Evolutionary conservation across 2,888 invertebrate species (phyloP), one percentile per base, ranked within the genome.

Genomic region (Zeuzera pyrina): DNA sequence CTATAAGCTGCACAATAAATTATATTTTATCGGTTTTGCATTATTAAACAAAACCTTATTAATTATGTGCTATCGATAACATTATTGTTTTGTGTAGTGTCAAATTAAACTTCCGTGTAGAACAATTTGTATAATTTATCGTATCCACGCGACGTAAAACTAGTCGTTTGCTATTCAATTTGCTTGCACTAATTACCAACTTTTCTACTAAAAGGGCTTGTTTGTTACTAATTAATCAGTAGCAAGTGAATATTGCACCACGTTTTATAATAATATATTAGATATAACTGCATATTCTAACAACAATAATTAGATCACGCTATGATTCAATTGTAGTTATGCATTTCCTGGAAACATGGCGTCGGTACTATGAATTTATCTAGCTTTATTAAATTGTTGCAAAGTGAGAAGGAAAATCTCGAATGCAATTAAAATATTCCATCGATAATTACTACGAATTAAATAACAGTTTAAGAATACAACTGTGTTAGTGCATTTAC

Each of bases 311-410:
- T 44, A 43, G 50, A 47, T 42, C 52, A 50, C 48, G 45, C 50
- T 42, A 47, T 47, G 52, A 53, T 49, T 56, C 51, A 53, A 57
- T 59, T 57, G n/a, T n/a, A n/a, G n/a, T n/a, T n/a, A 49, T 51
- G 37, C 42, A 46, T 53, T 63, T 64, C 61, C 63, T 50, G 57
- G 57, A 58, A 63, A 57, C 47, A 49, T 38, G 36, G 35, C 24
- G 37, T 38, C 42, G 36, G 41, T 53, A 54, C 49, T 33, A 41
- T 47, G 50, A 62, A 62, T 51, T 58, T 57, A 56, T 54, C 56
- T 50, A 36, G 36, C 48, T 40, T n/a, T 42, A 43, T 49, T 43
- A 45, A 47, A 31, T 8, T 19, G 19, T 19, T 19, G 19, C 19
- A 29, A 13, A 25, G 12, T 25, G 23, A 34, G 15, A 38, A 39